Evolutionary conservation across 2,797 vertebrate species (phyloP).

Genomic region (Leuciscus waleckii): DNA sequence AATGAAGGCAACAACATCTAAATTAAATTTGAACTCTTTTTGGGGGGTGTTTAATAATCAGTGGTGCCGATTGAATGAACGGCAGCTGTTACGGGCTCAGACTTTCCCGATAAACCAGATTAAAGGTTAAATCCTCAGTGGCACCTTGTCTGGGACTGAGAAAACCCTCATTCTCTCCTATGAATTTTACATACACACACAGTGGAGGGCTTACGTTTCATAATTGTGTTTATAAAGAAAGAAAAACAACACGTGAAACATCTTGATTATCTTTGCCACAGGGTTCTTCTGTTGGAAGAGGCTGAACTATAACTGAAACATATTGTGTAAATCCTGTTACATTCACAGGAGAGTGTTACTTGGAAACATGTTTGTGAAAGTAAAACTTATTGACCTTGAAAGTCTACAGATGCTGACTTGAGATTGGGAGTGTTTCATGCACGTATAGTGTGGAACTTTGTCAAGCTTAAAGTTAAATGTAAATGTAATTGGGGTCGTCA

Average conservation of each 20-base stretch:
- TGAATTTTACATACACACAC: conserved; percentile 33
- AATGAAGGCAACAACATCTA: neutral
- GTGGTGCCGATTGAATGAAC: neutral
- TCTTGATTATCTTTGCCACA: conserved; percentile 49
- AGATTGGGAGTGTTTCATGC: neutral
- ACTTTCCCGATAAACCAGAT: conserved; percentile 63
- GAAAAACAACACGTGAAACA: conserved; percentile 46
- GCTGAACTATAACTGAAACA: conserved; percentile 27
- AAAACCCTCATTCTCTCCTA: conserved; percentile 55
- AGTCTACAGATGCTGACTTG: conserved; percentile 14
- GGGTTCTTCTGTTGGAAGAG: conserved; percentile 33
- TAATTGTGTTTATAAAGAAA: conserved; percentile 55
- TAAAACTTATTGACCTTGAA: neutral
- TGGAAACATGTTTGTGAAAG: conserved; percentile 14
- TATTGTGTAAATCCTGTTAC: conserved; percentile 45
- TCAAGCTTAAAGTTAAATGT: neutral
- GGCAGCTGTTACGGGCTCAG: conserved; percentile 57
- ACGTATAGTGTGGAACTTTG: no score
- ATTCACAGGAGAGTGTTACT: conserved; percentile 3
- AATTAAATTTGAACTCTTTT: no score
- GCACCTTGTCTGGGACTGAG: conserved; percentile 47
- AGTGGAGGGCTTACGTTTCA: conserved; percentile 26
- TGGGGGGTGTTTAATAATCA: neutral
- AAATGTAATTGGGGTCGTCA: neutral
- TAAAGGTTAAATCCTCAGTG: conserved; percentile 64